Percentiles rank a stretch among this genome's conserved stretches.
Conservation (phyloP, 1,140 invertebrate species). For the Meloidogyne floridensis region DNA sequence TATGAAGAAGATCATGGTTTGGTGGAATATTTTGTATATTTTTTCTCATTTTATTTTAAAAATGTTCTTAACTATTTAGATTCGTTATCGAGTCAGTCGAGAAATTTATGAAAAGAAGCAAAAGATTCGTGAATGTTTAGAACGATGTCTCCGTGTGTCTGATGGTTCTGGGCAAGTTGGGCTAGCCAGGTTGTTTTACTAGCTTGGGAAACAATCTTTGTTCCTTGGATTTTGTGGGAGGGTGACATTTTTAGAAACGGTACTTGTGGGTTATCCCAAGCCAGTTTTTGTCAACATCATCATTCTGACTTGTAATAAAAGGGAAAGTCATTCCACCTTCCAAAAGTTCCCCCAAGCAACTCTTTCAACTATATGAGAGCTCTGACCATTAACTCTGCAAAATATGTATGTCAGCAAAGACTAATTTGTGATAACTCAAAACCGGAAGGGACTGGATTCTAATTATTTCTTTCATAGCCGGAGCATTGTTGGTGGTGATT, state of each 20-base stretch:
- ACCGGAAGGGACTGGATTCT: not conserved
- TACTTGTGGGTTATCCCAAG: too few species aligned
- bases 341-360: too few species aligned
- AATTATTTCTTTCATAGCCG: not conserved
- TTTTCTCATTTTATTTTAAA: not conserved
- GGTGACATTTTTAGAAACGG: too few species aligned
- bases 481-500: conserved; percentile 5
- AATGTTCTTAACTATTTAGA: not conserved
- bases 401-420: too few species aligned
- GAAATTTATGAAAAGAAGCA: conserved; percentile 32
- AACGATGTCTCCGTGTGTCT: conserved; percentile 6
- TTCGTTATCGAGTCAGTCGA: conserved; percentile 31
- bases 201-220: too few species aligned
- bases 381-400: too few species aligned
- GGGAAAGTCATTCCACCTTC: too few species aligned
- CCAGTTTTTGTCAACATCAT: too few species aligned
- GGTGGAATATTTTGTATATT: conserved; percentile 42
- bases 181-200: not conserved
- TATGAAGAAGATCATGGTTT: conserved; percentile 43
- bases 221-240: too few species aligned
- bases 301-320: too few species aligned
- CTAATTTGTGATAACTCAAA: too few species aligned
- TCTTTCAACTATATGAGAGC: too few species aligned
- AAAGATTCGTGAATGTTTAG: conserved; percentile 31
- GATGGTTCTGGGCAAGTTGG: not conserved